Percentiles rank a stretch among this genome's conserved stretches.
These are phyloP conservation scores for Emmelina monodactyla DNA, from an alignment of 2,888 invertebrate genomes.

Conservation along the genomic window DNA sequence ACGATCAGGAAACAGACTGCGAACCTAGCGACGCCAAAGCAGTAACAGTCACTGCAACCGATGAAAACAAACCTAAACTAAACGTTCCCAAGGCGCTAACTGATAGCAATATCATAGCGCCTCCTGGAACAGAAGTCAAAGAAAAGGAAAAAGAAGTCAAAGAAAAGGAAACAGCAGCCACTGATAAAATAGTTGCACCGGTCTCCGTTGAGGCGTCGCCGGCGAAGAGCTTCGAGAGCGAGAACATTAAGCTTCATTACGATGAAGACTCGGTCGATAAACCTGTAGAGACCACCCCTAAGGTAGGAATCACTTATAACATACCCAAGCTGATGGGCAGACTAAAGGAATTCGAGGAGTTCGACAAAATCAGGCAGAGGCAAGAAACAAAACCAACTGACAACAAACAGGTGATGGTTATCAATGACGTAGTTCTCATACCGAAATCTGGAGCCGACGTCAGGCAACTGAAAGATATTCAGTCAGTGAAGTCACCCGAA, in stretches of 20 bases:
- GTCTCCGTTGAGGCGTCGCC: conserved; percentile 41
- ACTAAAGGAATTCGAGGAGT: conserved; percentile 57
- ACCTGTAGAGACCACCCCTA: conserved; percentile 31
- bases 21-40: conserved; percentile 23
- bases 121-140: conserved; percentile 47
- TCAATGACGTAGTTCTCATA: conserved; percentile 55
- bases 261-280: conserved; percentile 51
- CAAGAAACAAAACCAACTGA: conserved; percentile 43
- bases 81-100: conserved; percentile 40
- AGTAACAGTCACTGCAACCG: conserved; percentile 37
- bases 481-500: conserved; percentile 50
- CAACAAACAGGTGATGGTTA: conserved; percentile 49
- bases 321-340: conserved; percentile 61
- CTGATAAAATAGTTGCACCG: conserved; percentile 31
- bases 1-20: conserved; percentile 34
- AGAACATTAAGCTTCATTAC: conserved; percentile 53
- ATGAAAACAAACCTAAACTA: conserved; percentile 28
- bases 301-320: conserved; percentile 44
- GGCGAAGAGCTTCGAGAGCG: conserved; percentile 49
- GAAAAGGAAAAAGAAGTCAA: conserved; percentile 31
- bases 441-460: conserved; percentile 55
- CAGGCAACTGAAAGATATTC: conserved; percentile 52
- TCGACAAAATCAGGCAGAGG: conserved; percentile 53
- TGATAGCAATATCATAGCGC: conserved; percentile 37
- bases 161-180: too few relatives aligned